A percentile compares a stretch with the other conserved stretches of the same genome.
phyloP scores from a whole-genome alignment of 1,140 invertebrate genomes.

The Drosophila cardini region DNA sequence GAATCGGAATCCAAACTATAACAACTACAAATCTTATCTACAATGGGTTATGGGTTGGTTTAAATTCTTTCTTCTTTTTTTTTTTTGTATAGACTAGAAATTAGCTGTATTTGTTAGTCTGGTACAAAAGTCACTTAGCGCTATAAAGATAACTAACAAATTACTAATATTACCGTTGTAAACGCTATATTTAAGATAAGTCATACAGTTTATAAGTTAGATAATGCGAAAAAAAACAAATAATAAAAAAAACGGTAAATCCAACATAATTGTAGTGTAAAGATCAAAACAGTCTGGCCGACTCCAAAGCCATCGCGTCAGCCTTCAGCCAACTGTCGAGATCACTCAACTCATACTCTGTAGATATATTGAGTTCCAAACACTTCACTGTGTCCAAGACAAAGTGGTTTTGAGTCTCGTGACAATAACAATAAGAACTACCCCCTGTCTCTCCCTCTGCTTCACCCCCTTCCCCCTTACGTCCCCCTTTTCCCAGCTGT shows the following conservation, averaged over 20 bases:
- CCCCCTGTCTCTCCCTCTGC: too few relatives aligned
- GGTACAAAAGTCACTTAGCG: slow-evolving; percentile 67
- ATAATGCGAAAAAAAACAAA: slow-evolving; percentile 43
- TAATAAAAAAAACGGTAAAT: slow-evolving; percentile 33
- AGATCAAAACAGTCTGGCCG: slow-evolving; percentile 48
- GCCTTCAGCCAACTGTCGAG: slow-evolving; percentile 39
- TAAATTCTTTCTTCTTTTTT: too few relatives aligned
- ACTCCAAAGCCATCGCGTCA: slow-evolving; percentile 25
- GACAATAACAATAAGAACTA: slow-evolving; percentile 12
- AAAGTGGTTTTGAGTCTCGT: slow-evolving; percentile 44
- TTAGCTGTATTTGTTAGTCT: not conserved
- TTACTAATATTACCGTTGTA: too few relatives aligned
- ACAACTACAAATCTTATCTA: slow-evolving; percentile 64
- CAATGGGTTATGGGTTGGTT: not conserved
- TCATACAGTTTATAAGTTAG: slow-evolving; percentile 50
- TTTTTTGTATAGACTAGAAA: not conserved
- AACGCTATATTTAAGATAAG: slow-evolving; percentile 65
- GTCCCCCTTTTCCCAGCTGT: too few relatives aligned
- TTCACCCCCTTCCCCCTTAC: too few relatives aligned
- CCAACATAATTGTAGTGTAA: slow-evolving; percentile 41
- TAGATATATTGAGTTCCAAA: slow-evolving; percentile 24
- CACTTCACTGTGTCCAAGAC: slow-evolving; percentile 20
- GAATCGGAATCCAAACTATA: slow-evolving; percentile 1
- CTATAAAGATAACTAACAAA: slow-evolving; percentile 42
- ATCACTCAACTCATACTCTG: slow-evolving; percentile 43